Evolutionary conservation across 1,140 invertebrate species (phyloP).

Genomic region (Lordiphosa clarofinis): DNA sequence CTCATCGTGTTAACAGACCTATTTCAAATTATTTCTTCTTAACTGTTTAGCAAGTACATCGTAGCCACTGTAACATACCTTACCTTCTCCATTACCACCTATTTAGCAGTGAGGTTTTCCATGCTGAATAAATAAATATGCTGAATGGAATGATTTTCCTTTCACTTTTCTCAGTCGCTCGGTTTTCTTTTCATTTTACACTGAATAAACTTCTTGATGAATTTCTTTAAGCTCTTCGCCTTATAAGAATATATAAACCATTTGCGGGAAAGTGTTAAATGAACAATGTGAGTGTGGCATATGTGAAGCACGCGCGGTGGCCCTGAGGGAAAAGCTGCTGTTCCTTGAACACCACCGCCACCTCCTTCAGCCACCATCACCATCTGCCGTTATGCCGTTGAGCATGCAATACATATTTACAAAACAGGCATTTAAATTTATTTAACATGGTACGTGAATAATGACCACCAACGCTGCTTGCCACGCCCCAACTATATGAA

Average conservation of each 20-base stretch:
- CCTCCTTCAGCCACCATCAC: conserved; percentile 37
- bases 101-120: too few relatives aligned
- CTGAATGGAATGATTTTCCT: conserved; percentile 1
- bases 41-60: too few relatives aligned
- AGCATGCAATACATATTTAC: conserved; percentile 69
- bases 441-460: conserved; percentile 76
- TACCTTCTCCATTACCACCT: too few relatives aligned
- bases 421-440: conserved; percentile 77
- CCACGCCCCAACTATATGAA: conserved; percentile 47
- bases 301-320: conserved; percentile 19
- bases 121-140: too few relatives aligned
- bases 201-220: conserved; percentile 25
- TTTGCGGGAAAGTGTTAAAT: conserved; percentile 38
- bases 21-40: too few relatives aligned
- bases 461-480: conserved; percentile 61
- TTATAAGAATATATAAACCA: conserved; percentile 10
- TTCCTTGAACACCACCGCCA: neutral
- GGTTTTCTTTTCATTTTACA: conserved; percentile 3
- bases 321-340: conserved; percentile 9
- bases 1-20: too few relatives aligned
- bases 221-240: conserved; percentile 16
- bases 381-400: conserved; percentile 59
- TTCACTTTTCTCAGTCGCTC: neutral
- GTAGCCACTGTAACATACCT: too few relatives aligned
- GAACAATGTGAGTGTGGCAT: conserved; percentile 34